Evolutionary conservation across 2,113 vertebrate genomes (phyloP), one percentile per base, ranked within the genome.

Genomic region (Rhinoderma darwinii): DNA sequence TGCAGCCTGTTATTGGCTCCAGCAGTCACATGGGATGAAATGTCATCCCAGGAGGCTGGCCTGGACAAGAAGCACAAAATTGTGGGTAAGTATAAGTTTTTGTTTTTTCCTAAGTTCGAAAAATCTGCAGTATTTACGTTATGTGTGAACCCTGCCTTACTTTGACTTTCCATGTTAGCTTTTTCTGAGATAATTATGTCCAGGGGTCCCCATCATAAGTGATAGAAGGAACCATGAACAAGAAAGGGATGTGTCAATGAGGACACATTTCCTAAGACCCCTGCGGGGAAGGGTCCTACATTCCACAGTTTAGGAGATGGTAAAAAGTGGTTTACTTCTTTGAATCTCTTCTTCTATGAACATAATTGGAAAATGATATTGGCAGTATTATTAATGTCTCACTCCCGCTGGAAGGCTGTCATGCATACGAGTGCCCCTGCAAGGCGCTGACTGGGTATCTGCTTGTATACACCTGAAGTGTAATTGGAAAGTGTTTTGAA

Each of bases 401-500:
- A 11, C 47, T 81, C 47, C 37, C 27, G 30, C n/a, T 61, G 85
- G 66, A 81, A 74, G 66, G 77, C 85, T 86, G 77, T 82, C 85
- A 82, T 81, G 77, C 85, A 44, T 81, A 73, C 27, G 35, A 59
- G 32, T n/a, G 76, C 76, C 44, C 44, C 63, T 11, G 44, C 76
- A 25, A 27, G 56, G 18, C 51, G 37, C 70, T 70, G 77, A 59
- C 75, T 3, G 7, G 30, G 39, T 73, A 43, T 70, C 66, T 8
- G 61, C 84, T 43, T 35, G 37, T 86, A 74, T 82, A 82, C 66
- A 86, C 77, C 85, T 86, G 77, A 86, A 56, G 77, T 82, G 68
- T 87, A 87, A 87, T 82, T 82, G 86, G 79, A 82, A 87, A 82
- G 51, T 87, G 86, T 82, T 82, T 82, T 82, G 66, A n/a, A 35